Base-by-base conservation (phyloP, 1,140 invertebrate genomes). In the Diprion similis region DNA sequence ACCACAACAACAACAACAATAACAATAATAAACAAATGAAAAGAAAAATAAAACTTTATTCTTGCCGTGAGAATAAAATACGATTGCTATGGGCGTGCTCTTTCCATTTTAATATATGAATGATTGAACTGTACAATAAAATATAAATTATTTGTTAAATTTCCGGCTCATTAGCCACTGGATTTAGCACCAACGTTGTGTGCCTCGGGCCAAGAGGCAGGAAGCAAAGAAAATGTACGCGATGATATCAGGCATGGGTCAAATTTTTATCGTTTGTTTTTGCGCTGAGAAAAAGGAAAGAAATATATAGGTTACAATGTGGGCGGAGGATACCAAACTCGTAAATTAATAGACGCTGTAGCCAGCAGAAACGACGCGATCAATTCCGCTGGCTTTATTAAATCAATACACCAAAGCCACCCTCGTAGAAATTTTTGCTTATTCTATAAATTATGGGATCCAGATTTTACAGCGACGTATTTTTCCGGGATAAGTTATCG, bases 341-440 rank as follows among this genome's bases (percentile, higher is more conserved):
- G 51, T 13, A 59, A 59, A 59, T 59, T 59, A 59, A 59, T 59
- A 59, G 51, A 59, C 51, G 51, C 51, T 59, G 51, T 59, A 59
- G 51, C 51, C 51, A 8, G 51, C 11, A 17, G 51, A 17, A 59
- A 17, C 11, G 24, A 13, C 6, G 51, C 51, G 51, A 8, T 59
- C 51, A 59, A 59, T 59, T 17, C 51, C n/a, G 51, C 51, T 8
- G n/a, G 9, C 51, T 17, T 59, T 17, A 59, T 59, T 59, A 59
- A 59, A 59, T 59, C 51, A 59, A 59, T 37, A 37, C 4, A 17
- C 51, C 8, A 59, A 59, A 59, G 3, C 9, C n/a, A 1, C n/a
- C 7, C 9, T 59, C 51, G 51, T 59, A 15, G 51, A 59, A 17
- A 59, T 15, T 59, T 59, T 59, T 59, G 51, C 11, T 59, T 13